Conservation (phyloP, 1,140 invertebrate genomes). For the Zaprionus kolodkinae region DNA sequence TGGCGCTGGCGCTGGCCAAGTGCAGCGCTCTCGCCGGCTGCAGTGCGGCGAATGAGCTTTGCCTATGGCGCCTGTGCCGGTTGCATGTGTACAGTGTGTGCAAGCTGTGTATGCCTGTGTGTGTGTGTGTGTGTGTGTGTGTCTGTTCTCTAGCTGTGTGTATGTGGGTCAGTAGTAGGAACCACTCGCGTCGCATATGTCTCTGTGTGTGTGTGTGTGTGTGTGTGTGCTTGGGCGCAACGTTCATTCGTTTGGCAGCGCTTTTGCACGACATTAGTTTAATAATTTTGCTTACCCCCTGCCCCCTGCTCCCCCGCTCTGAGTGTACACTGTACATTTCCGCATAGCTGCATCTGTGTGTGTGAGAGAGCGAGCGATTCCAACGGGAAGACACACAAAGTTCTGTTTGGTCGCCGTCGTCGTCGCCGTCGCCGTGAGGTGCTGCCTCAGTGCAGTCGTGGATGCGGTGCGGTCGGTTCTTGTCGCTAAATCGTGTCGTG, state of each 20-base stretch:
- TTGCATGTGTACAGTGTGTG: slow-evolving; percentile 26
- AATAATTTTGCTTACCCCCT: slow-evolving; percentile 31
- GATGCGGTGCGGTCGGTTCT: slow-evolving; percentile 49
- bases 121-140: slow-evolving; percentile 24
- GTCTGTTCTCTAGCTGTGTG: slow-evolving; percentile 35
- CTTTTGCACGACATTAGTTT: slow-evolving; percentile 45
- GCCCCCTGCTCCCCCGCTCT: neutral
- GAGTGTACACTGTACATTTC: slow-evolving; percentile 30
- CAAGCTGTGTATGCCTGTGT: slow-evolving; percentile 16
- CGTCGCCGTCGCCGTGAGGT: slow-evolving; percentile 10
- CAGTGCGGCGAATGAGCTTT: slow-evolving; percentile 27
- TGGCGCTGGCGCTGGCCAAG: neutral
- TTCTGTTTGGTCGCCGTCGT: neutral
- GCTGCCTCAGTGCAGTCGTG: slow-evolving; percentile 45
- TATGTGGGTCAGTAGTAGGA: slow-evolving; percentile 81
- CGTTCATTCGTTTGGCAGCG: slow-evolving; percentile 52
- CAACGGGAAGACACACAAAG: slow-evolving; percentile 44
- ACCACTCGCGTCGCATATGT: slow-evolving; percentile 62
- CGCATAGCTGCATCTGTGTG: slow-evolving; percentile 40
- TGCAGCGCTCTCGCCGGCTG: slow-evolving; percentile 2
- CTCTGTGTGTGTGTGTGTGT: neutral
- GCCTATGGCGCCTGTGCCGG: slow-evolving; percentile 40
- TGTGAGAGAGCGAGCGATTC: slow-evolving; percentile 20
- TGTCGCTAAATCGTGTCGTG: slow-evolving; percentile 20
- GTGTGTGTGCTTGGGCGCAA: slow-evolving; percentile 64